A percentile compares a stretch with the other conserved stretches of the same genome.
Conservation (phyloP, 2,888 invertebrate species). For the Allygus modestus region DNA sequence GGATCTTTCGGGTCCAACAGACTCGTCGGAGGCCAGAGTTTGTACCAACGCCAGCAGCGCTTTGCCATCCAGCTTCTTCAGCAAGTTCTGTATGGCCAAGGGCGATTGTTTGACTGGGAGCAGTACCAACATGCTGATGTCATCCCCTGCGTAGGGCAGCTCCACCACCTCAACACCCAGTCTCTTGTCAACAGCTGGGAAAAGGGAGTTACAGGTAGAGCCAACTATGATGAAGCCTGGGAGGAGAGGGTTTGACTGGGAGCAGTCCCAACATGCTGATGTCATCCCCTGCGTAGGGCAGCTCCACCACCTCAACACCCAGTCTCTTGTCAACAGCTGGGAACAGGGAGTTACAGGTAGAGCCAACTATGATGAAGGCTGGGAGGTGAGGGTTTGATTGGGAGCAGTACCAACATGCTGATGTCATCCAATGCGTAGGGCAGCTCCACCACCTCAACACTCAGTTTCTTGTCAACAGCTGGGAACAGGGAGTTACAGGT, state of each 20-base stretch:
- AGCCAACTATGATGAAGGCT: too few species aligned
- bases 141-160: conserved; percentile 89
- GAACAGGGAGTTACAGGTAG: too few species aligned
- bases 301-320: conserved; percentile 88
- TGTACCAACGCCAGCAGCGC: conserved; percentile 81
- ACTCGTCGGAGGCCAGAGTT: conserved; percentile 76
- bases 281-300: conserved; percentile 90
- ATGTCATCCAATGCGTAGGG: too few species aligned
- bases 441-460: conserved; percentile 67
- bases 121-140: conserved; percentile 90
- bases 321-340: conserved; percentile 86
- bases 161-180: conserved; percentile 90
- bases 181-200: conserved; percentile 84
- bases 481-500: conserved; percentile 84
- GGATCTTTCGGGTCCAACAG: conserved; percentile 81
- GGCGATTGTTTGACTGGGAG: conserved; percentile 84
- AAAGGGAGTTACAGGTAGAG: conserved; percentile 70
- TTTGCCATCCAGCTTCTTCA: conserved; percentile 83
- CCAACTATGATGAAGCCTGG: too few species aligned
- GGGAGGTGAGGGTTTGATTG: too few species aligned
- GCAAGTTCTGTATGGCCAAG: conserved; percentile 81
- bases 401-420: conserved; percentile 65
- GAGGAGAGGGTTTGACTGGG: conserved; percentile 83
- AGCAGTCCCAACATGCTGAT: conserved; percentile 91
- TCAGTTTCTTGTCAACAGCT: too few species aligned